Evolutionary conservation across 2,797 vertebrate species (phyloP).

Genomic region (Myotis planiceps): DNA sequence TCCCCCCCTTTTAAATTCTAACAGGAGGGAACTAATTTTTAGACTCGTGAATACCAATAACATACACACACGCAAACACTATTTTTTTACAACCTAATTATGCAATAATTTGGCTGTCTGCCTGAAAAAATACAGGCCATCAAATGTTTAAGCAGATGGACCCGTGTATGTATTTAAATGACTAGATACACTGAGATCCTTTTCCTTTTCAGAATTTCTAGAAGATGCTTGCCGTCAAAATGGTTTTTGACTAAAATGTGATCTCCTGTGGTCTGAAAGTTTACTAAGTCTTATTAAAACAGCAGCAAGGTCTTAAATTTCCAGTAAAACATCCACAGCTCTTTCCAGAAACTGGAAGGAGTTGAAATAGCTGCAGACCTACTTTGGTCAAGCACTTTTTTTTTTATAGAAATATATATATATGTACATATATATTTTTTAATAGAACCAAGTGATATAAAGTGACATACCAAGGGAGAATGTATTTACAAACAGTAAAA

Average conservation of each 20-base stretch:
- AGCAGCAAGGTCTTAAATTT: constrained; percentile 87
- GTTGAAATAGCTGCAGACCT: constrained; percentile 84
- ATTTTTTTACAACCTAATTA: not conserved
- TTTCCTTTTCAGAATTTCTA: constrained; percentile 57
- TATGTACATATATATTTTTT: constrained; percentile 29
- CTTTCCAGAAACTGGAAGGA: constrained; percentile 79
- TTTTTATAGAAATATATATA: constrained; percentile 79
- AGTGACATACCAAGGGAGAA: constrained; percentile 86
- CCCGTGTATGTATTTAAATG: not conserved
- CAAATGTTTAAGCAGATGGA: not conserved
- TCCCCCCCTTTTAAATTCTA: constrained; percentile 18
- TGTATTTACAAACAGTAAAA: constrained; percentile 88
- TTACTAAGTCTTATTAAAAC: constrained; percentile 75
- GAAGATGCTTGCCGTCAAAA: constrained; percentile 66
- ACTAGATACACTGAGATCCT: constrained; percentile 35
- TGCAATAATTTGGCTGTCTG: constrained; percentile 34
- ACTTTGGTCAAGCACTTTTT: constrained; percentile 89
- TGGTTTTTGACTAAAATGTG: constrained; percentile 49
- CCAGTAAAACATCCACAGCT: constrained; percentile 89
- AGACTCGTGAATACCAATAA: constrained; percentile 36
- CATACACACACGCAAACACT: not conserved
- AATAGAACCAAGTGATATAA: constrained; percentile 88
- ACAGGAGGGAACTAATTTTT: not conserved
- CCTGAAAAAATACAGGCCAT: constrained; percentile 65
- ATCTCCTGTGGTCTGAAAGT: constrained; percentile 83